phyloP scores from a whole-genome alignment of 2,888 invertebrate species.

The Allophyes oxyacanthae region DNA sequence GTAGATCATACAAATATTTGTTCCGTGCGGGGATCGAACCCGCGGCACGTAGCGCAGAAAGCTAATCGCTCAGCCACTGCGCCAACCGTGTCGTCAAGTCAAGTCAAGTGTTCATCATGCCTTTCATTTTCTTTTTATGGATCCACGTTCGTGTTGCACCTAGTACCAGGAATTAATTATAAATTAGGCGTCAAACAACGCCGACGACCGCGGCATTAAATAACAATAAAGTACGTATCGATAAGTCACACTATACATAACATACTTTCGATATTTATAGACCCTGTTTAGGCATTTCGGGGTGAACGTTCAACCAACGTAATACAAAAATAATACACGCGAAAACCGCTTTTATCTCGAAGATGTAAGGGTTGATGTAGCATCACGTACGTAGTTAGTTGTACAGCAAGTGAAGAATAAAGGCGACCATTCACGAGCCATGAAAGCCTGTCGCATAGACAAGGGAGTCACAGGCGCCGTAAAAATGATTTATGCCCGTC shows the following conservation, averaged over 20 bases:
- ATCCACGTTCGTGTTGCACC: too few relatives aligned
- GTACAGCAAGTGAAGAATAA: slow-evolving; percentile 77
- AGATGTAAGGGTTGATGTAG: slow-evolving; percentile 35
- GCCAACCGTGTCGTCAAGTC: too few relatives aligned
- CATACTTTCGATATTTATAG: slow-evolving; percentile 81
- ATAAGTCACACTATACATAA: slow-evolving; percentile 61
- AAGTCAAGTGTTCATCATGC: too few relatives aligned
- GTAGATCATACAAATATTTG: too few relatives aligned
- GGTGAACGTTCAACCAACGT: slow-evolving; percentile 63
- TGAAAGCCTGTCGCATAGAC: slow-evolving; percentile 85
- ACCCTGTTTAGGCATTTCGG: slow-evolving; percentile 80
- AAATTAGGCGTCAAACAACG: neutral
- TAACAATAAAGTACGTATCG: slow-evolving; percentile 53
- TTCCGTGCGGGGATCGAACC: too few relatives aligned
- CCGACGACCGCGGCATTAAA: neutral
- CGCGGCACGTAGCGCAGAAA: too few relatives aligned
- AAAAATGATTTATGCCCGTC: slow-evolving; percentile 85
- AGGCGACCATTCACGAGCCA: slow-evolving; percentile 79
- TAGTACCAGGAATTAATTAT: too few relatives aligned
- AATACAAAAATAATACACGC: slow-evolving; percentile 22
- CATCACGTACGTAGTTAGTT: slow-evolving; percentile 51
- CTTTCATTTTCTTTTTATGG: too few relatives aligned
- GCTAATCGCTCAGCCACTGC: too few relatives aligned
- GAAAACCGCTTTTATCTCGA: slow-evolving; percentile 56
- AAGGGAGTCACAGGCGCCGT: slow-evolving; percentile 75